These are phyloP conservation scores for Cataglyphis altisquamis DNA, from an alignment of 2,888 invertebrate genomes.

Conservation along the genomic window DNA sequence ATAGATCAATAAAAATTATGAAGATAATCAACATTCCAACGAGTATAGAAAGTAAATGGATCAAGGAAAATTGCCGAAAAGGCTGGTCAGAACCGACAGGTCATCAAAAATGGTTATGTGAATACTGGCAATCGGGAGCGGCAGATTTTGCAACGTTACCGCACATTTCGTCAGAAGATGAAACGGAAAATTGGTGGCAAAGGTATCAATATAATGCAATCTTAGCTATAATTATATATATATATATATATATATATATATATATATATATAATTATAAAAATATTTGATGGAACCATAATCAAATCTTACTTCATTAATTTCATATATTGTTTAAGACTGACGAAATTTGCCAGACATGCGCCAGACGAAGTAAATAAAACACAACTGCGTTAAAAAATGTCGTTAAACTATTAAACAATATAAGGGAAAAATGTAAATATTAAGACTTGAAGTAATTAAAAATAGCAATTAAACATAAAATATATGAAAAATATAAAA, in stretches of 20 bases:
- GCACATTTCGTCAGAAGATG: neutral
- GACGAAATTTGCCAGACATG: constrained; percentile 26
- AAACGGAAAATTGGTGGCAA: constrained; percentile 65
- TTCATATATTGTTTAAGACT: constrained; percentile 21
- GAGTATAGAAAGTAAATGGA: constrained; percentile 89
- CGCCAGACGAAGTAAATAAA: neutral
- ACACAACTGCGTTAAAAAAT: neutral
- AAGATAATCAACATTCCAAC: constrained; percentile 86
- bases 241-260: neutral
- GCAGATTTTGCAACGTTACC: constrained; percentile 33
- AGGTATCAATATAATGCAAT: constrained; percentile 43
- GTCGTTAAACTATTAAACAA: neutral
- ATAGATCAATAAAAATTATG: neutral
- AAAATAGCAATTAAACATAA: neutral
- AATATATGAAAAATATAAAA: constrained; percentile 1
- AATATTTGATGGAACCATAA: neutral
- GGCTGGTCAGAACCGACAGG: constrained; percentile 88
- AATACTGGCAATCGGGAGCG: constrained; percentile 85
- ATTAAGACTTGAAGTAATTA: neutral
- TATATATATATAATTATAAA: neutral
- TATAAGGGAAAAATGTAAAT: neutral
- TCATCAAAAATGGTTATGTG: constrained; percentile 87
- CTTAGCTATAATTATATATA: neutral
- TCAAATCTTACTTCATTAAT: constrained; percentile 4
- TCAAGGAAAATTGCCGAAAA: constrained; percentile 89